These are phyloP conservation scores for Scytalopus superciliaris DNA, from an alignment of 2,113 vertebrate genomes.

Conservation along the genomic window DNA sequence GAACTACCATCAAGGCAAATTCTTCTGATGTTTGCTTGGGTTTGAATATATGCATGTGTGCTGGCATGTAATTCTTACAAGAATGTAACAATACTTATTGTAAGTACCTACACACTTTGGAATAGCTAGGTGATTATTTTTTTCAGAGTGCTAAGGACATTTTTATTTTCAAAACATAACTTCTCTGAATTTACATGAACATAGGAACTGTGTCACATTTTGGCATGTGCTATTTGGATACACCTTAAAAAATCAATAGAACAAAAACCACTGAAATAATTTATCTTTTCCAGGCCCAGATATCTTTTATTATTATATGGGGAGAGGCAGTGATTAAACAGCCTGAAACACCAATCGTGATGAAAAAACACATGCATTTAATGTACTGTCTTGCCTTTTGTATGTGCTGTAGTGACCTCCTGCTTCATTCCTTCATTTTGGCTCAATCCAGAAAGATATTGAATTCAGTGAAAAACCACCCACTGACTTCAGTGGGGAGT, in stretches of 20 bases:
- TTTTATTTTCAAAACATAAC: neutral
- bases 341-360: neutral
- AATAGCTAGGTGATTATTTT: neutral
- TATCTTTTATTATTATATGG: neutral
- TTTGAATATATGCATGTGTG: neutral
- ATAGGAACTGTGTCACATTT: neutral
- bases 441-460: neutral
- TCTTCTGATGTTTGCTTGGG: neutral
- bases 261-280: neutral
- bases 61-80: neutral
- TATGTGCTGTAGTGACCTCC: neutral
- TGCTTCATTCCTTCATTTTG: constrained; percentile 28
- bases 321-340: neutral
- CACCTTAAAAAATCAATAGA: neutral
- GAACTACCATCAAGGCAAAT: neutral
- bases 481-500: neutral
- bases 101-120: neutral
- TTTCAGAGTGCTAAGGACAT: neutral
- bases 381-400: constrained; percentile 5
- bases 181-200: constrained; percentile 6
- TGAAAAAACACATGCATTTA: neutral
- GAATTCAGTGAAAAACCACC: constrained; percentile 32
- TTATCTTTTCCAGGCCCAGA: neutral
- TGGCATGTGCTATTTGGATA: neutral
- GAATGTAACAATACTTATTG: neutral